Evolutionary conservation across 2,797 vertebrate species (phyloP), one percentile per base, ranked within the genome.

Genomic region (Enteromius fasciolatus): DNA sequence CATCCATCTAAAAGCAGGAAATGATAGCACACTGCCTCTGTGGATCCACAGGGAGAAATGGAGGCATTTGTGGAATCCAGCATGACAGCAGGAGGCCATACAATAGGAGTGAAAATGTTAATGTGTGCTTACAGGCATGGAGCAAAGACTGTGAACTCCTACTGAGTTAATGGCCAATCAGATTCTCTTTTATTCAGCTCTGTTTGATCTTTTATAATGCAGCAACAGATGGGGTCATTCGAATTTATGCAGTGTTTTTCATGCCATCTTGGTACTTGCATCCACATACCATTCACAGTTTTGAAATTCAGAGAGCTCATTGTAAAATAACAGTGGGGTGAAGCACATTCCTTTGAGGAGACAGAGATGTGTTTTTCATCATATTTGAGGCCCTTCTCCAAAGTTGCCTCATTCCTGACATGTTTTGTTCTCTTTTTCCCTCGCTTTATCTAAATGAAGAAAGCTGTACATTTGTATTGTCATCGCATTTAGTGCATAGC

Each of bases 31-130:
- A 61, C 70, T 73, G 72, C 76, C 64, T 74, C 78, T 84, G 72
- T 75, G 63, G 77, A 59, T 83, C 81, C 78, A 75, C 78, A 41
- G 67, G 74, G 69, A 83, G 75, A 83, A 84, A 82, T 82, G 57
- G 48, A 77, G 86, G 86, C 83, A 88, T 88, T 76, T 64, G 39
- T 78, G 86, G 86, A 87, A 88, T 88, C 79, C 84, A 78, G 77
- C 81, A 83, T 18, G 76, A 63, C 87, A 81, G 86, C 68, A 80
- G 86, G 86, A 86, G 75, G 76, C 76, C 77, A 81, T 74, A 86
- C 73, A 87, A 86, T 83, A 63, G 76, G 76, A 80, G 76, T 85
- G 85, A 82, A 84, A 86, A 87, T 84, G 82, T 77, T 87, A 87
- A 87, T 87, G 82, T 79, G 52, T 64, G 64, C 64, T 81, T 75